Base-by-base conservation (phyloP, 2,797 vertebrate genomes). In the Sebastes paucispinis region DNA sequence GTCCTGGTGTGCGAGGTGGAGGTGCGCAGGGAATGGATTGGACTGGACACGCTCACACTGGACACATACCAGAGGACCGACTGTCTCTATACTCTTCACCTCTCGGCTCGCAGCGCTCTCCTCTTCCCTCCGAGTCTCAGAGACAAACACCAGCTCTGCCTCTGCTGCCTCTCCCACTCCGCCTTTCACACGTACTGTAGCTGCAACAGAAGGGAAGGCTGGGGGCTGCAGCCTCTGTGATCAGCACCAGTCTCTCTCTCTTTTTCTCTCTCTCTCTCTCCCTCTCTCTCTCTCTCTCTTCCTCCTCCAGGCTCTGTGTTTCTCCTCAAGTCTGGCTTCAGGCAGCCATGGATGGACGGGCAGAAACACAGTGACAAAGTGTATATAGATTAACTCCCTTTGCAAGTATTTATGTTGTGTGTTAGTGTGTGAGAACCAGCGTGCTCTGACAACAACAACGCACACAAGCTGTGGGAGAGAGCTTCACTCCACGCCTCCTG, bases 211-310 rank as follows among this genome's bases (percentile, higher is more conserved):
- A 34, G 86, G 76, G 80, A 85, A 90, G 90, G 90, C 87, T 92
- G 91, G 91, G 91, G 93, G 90, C 92, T 94, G 92, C 93, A 93
- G 91, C 86, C 83, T 92, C 88, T 92, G 73, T 82, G 77, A 92
- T 93, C 86, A 92, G 83, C 90, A 73, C 88, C 82, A 82, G 29
- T 77, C 88, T 88, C 84, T 65, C 86, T 85, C 86, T 70, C 72
- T 76, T 65, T 55, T 70, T 73, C 58, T 79, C 57, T 58, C 73
- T 67, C 81, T 58, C 65, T 68, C 67, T 67, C 24, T 62, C 62
- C 62, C 69, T 64, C 74, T 25, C 67, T 31, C 32, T 32, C 34
- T 77, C 34, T 69, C 27, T 74, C 72, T 69, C 68, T 73, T 74
- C 76, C 84, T 82, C 73, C 82, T 83, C 55, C 63, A 62, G 71